Percentiles rank a stretch among this genome's conserved stretches.
Conservation (phyloP, 1,140 invertebrate species). For the Drosophila chauvacae region DNA sequence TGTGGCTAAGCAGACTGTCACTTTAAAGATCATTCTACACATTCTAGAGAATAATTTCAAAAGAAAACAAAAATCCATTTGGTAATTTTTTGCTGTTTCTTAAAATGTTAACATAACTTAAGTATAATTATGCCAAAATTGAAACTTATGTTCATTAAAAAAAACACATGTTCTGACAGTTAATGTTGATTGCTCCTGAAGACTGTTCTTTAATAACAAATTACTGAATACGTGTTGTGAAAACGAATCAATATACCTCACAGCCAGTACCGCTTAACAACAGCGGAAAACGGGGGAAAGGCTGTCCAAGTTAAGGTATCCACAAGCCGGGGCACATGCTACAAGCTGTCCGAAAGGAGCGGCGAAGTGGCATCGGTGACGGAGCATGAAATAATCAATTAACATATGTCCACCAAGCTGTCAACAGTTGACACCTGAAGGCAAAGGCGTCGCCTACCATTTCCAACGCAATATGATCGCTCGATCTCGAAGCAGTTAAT, state of each 20-base stretch:
- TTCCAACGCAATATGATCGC: constrained; percentile 18
- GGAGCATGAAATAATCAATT: constrained; percentile 54
- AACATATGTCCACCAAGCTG: constrained; percentile 39
- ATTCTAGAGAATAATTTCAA: not conserved
- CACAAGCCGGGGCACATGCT: constrained; percentile 26
- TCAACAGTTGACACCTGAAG: constrained; percentile 52
- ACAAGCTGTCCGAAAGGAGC: constrained; percentile 15
- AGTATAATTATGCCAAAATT: not conserved
- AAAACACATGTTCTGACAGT: not conserved
- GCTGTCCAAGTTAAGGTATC: constrained; percentile 15
- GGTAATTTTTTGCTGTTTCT: no score
- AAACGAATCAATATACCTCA: constrained; percentile 12
- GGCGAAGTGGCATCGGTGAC: constrained; percentile 26
- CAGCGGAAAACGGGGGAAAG: constrained; percentile 2
- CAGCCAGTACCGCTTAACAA: not conserved
- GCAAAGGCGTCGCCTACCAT: constrained; percentile 1
- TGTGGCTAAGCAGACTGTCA: not conserved
- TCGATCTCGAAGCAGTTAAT: constrained; percentile 6
- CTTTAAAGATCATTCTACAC: not conserved
- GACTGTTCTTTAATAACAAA: constrained; percentile 1
- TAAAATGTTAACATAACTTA: not conserved
- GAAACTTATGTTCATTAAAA: not conserved
- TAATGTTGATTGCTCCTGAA: constrained; percentile 5
- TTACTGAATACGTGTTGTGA: constrained; percentile 9
- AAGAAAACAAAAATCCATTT: not conserved